Percentiles rank a stretch among this genome's conserved stretches.
phyloP scores from a whole-genome alignment of 2,888 invertebrate genomes.

The Hirtodrosophila alboralis region DNA sequence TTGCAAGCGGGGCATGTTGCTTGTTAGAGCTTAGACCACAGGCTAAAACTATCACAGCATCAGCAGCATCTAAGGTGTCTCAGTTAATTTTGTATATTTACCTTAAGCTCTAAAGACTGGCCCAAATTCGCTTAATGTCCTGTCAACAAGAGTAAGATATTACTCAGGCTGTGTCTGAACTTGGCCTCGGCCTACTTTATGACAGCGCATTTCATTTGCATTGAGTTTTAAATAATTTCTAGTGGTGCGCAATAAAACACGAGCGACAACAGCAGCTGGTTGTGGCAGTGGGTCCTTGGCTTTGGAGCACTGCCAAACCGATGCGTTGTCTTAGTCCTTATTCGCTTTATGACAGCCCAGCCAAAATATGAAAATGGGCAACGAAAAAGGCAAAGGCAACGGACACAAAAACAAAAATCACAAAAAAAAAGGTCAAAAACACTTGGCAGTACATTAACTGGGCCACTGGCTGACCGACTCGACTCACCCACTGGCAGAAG shows the following conservation, averaged over 20 bases:
- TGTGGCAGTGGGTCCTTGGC: slow-evolving; percentile 28
- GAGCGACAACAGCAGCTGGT: slow-evolving; percentile 50
- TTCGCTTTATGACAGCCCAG: slow-evolving; percentile 50
- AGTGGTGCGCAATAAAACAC: slow-evolving; percentile 35
- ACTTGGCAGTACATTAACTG: slow-evolving; percentile 78
- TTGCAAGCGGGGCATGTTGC: slow-evolving; percentile 33
- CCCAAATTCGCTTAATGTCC: neutral
- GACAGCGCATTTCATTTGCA: slow-evolving; percentile 59
- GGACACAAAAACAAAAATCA: slow-evolving; percentile 15
- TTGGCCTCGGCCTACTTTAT: slow-evolving; percentile 48
- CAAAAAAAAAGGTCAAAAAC: slow-evolving; percentile 70
- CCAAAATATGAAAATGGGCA: slow-evolving; percentile 52
- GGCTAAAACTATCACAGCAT: slow-evolving; percentile 15
- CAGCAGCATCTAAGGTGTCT: neutral
- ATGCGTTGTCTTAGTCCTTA: slow-evolving; percentile 32
- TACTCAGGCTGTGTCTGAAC: slow-evolving; percentile 47
- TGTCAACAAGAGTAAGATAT: neutral
- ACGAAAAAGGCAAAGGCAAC: slow-evolving; percentile 28
- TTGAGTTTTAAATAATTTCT: slow-evolving; percentile 56
- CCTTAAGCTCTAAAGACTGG: neutral
- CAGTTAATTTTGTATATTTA: slow-evolving; percentile 12
- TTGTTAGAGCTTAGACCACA: slow-evolving; percentile 16
- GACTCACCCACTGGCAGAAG: slow-evolving; percentile 41
- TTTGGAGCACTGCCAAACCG: slow-evolving; percentile 46
- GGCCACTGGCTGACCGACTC: slow-evolving; percentile 65